Conservation (phyloP, 2,888 invertebrate genomes). For the Automeris io region DNA sequence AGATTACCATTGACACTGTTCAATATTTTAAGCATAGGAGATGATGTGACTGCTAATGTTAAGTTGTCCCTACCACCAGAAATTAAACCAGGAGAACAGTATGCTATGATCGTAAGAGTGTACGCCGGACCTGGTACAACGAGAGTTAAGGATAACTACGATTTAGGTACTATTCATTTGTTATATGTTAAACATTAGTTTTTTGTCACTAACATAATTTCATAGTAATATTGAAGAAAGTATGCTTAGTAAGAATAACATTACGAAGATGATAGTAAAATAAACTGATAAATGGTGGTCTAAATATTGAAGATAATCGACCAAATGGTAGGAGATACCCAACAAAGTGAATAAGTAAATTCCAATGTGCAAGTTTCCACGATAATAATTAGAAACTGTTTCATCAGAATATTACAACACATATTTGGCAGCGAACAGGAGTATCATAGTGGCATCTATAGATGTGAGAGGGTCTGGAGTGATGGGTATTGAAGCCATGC, state of each 20-base stretch:
- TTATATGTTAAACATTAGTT: too few species aligned
- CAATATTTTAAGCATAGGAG: conserved; percentile 69
- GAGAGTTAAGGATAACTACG: conserved; percentile 82
- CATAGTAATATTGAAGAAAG: too few species aligned
- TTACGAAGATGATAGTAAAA: too few species aligned
- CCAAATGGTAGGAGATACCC: too few species aligned
- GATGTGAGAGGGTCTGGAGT: conserved; percentile 91
- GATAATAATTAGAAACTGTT: conserved; percentile 2
- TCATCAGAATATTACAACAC: conserved; percentile 77
- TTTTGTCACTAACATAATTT: too few species aligned
- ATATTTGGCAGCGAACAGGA: conserved; percentile 84
- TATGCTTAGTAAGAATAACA: too few species aligned
- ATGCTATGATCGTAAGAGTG: conserved; percentile 85
- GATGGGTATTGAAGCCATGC: conserved; percentile 86
- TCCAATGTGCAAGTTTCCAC: too few species aligned
- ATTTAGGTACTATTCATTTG: conserved; percentile 57
- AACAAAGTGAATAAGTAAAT: too few species aligned
- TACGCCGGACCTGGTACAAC: conserved; percentile 92
- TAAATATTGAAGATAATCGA: too few species aligned
- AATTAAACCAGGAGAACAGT: conserved; percentile 75
- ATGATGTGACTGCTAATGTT: conserved; percentile 76
- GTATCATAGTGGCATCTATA: conserved; percentile 86
- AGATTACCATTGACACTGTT: conserved; percentile 71
- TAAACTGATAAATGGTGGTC: too few species aligned
- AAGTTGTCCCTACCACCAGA: conserved; percentile 81